A percentile compares a stretch with the other conserved stretches of the same genome.
Evolutionary conservation across 2,797 vertebrate genomes (phyloP).

Genomic region (Adelosebastes latens): DNA sequence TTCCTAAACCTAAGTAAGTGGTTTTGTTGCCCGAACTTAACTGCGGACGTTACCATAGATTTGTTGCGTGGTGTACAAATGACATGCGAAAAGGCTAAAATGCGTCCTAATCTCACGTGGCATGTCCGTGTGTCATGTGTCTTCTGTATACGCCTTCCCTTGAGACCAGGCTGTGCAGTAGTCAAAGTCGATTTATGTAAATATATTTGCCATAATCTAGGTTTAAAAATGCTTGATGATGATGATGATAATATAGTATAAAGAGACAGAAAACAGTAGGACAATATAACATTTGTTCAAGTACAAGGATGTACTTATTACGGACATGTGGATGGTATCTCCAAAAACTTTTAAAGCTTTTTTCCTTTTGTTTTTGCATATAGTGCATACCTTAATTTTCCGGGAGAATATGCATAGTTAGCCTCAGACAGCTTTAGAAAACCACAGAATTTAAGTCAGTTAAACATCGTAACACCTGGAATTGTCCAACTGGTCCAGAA

Average conservation of each 20-base stretch:
- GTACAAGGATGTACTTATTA: not conserved
- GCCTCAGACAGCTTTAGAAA: not conserved
- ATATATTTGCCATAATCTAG: not conserved
- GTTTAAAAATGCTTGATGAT: not conserved
- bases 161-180: not conserved
- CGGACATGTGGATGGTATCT: not conserved
- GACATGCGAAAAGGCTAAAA: no score
- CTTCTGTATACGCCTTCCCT: no score
- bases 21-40: no score
- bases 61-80: no score
- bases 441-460: not conserved
- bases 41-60: no score
- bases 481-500: not conserved
- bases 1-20: no score
- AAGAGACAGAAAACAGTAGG: not conserved
- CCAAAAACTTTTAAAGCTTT: not conserved
- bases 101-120: no score
- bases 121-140: no score
- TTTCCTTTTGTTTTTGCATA: not conserved
- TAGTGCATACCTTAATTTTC: not conserved
- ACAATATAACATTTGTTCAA: not conserved
- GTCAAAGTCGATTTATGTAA: not conserved
- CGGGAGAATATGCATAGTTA: not conserved
- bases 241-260: not conserved
- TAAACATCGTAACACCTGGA: not conserved